phyloP scores from a whole-genome alignment of 2,888 invertebrate species.

The Agrotis segetum region DNA sequence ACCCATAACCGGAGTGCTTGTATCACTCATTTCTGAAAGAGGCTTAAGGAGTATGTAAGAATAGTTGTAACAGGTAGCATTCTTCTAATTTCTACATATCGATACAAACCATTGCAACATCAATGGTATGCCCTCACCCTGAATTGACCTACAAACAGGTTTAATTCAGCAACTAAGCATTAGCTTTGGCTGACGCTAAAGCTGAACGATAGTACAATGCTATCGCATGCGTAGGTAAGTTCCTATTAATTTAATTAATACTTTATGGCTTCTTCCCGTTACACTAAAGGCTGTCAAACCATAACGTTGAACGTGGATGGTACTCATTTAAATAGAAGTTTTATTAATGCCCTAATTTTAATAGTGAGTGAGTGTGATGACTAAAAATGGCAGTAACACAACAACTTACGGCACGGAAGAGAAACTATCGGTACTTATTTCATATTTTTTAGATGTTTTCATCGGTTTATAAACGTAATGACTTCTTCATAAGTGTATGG shows the following conservation, averaged over 20 bases:
- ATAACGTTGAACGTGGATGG: conserved; percentile 73
- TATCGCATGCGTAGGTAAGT: conserved; percentile 67
- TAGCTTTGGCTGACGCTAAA: conserved; percentile 42
- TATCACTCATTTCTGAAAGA: too few species aligned
- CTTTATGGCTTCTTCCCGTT: conserved; percentile 84
- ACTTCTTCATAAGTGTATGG: not conserved
- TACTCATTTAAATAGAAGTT: conserved; percentile 51
- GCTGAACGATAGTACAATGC: conserved; percentile 37
- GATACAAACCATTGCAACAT: not conserved
- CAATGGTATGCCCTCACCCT: not conserved
- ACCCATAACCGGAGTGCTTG: too few species aligned
- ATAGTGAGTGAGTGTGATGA: conserved; percentile 69
- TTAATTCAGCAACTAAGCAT: conserved; percentile 47
- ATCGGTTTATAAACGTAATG: conserved; percentile 34
- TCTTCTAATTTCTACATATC: too few species aligned
- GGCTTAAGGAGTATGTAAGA: too few species aligned
- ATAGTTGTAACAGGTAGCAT: too few species aligned
- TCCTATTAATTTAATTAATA: conserved; percentile 87
- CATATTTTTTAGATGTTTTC: conserved; percentile 22
- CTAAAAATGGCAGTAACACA: conserved; percentile 71
- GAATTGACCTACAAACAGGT: conserved; percentile 27
- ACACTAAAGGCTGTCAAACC: conserved; percentile 75
- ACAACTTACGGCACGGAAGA: conserved; percentile 74
- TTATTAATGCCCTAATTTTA: conserved; percentile 48
- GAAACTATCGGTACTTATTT: conserved; percentile 73